Conservation (phyloP, 2,113 vertebrate species). For the Lasiurus cinereus region DNA sequence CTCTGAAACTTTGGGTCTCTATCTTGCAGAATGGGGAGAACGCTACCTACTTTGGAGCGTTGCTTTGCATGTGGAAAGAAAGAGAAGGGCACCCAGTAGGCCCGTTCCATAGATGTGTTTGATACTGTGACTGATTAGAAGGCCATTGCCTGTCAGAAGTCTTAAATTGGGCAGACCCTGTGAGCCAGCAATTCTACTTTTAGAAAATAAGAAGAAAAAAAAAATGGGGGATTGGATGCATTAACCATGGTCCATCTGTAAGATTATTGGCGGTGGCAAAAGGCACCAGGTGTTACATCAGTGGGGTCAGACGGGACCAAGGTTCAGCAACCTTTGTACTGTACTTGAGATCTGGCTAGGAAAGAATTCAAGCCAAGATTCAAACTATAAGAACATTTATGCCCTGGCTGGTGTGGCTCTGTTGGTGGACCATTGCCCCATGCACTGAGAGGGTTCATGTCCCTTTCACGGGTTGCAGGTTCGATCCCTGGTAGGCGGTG, state of each 20-base stretch:
- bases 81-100: neutral
- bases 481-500: neutral
- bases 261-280: neutral
- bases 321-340: neutral
- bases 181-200: neutral
- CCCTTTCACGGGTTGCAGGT: neutral
- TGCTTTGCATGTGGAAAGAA: neutral
- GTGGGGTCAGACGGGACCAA: neutral
- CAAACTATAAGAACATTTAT: neutral
- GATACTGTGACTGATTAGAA: neutral
- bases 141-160: neutral
- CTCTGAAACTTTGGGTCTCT: neutral
- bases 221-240: neutral
- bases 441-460: neutral
- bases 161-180: neutral
- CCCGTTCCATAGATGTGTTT: neutral
- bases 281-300: neutral
- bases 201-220: neutral
- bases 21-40: neutral
- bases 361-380: neutral
- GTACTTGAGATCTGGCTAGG: neutral
- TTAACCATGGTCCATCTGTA: neutral
- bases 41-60: neutral
- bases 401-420: too few relatives aligned
- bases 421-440: neutral